Conservation (phyloP, 92 coral and sea anemone species). For the Epizoanthus rinbou region DNA sequence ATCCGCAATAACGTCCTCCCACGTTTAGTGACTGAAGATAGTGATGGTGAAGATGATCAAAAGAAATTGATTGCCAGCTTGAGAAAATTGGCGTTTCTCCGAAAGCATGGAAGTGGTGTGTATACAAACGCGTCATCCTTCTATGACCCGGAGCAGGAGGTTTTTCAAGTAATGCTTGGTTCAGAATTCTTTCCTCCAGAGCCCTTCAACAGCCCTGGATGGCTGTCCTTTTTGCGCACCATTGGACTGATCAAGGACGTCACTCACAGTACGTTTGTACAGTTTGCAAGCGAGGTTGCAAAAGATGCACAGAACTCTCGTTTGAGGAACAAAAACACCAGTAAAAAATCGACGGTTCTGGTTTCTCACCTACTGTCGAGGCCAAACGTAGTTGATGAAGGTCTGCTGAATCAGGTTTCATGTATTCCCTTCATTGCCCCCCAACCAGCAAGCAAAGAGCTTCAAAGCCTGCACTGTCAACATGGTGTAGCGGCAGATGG, state of each 20-base stretch:
- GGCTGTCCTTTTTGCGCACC: conserved; percentile 61
- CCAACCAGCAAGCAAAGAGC: conserved; percentile 10
- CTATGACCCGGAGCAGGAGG: conserved; percentile 57
- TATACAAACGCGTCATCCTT: conserved; percentile 47
- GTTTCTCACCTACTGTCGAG: conserved; percentile 47
- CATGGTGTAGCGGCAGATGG: conserved; percentile 36
- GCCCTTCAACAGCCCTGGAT: conserved; percentile 45
- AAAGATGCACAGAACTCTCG: conserved; percentile 31
- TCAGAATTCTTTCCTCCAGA: conserved; percentile 64
- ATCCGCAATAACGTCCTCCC: conserved; percentile 32
- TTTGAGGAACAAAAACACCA: conserved; percentile 15
- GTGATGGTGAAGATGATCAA: neutral
- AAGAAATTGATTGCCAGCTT: conserved; percentile 15
- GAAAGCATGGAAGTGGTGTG: neutral
- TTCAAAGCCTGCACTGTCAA: conserved; percentile 48
- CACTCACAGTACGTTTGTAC: conserved; percentile 24
- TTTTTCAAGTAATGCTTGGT: conserved; percentile 61
- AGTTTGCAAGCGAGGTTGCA: conserved; percentile 61
- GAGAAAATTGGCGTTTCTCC: conserved; percentile 13
- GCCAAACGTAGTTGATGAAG: neutral
- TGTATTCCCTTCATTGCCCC: conserved; percentile 57
- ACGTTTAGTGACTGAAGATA: neutral
- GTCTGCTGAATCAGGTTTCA: conserved; percentile 38
- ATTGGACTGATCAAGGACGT: conserved; percentile 60
- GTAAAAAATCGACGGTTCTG: conserved; percentile 51